These are phyloP conservation scores for Amphiprion ocellaris DNA, from an alignment of 2,113 vertebrate species.

Conservation along the genomic window DNA sequence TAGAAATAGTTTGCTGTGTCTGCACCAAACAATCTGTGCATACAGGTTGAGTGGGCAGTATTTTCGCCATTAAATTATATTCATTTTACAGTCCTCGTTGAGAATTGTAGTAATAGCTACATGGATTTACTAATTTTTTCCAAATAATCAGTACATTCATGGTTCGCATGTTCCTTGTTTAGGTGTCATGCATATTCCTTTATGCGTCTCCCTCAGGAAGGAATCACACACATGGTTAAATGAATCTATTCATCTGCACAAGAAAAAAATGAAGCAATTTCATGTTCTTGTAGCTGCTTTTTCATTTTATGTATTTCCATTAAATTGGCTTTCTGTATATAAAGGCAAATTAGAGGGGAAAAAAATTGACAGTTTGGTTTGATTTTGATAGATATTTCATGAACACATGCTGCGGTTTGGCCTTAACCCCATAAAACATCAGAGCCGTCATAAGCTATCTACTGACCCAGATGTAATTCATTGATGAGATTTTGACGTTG, in stretches of 20 bases:
- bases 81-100: constrained; percentile 14
- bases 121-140: constrained; percentile 8
- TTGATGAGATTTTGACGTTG: constrained; percentile 9
- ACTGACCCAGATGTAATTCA: constrained; percentile 5
- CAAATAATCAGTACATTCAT: constrained; percentile 2
- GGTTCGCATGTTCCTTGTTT: background rate
- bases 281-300: background rate
- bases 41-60: background rate
- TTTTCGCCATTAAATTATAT: constrained; percentile 7
- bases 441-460: background rate
- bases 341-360: constrained; percentile 1
- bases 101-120: background rate
- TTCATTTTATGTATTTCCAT: constrained; percentile 2
- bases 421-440: constrained; percentile 8
- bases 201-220: constrained; percentile 16
- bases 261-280: constrained; percentile 18
- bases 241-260: constrained; percentile 34
- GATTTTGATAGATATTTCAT: constrained; percentile 22
- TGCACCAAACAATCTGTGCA: background rate
- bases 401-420: constrained; percentile 19
- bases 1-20: background rate
- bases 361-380: background rate
- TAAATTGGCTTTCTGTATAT: background rate
- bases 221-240: constrained; percentile 17
- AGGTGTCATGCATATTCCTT: constrained; percentile 8